Evolutionary conservation across 1,140 invertebrate genomes (phyloP).

Genomic region (Sitobion miscanthi): DNA sequence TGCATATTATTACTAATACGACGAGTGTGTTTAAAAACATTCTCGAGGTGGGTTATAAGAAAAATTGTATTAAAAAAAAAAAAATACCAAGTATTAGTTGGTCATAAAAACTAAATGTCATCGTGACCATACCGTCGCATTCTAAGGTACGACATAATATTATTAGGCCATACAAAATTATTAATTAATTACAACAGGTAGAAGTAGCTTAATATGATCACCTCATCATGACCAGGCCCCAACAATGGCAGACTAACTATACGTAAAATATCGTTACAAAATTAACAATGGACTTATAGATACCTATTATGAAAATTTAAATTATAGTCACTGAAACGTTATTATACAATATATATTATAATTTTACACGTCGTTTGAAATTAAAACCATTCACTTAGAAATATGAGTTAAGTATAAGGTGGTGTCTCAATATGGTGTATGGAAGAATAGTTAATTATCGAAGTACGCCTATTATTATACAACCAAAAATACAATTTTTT

Average conservation of each 20-base stretch:
- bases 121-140: not conserved
- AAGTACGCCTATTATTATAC: not conserved
- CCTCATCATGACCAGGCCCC: too few relatives aligned
- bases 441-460: not conserved
- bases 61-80: not conserved
- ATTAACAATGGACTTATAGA: not conserved
- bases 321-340: not conserved
- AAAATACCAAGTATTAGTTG: not conserved
- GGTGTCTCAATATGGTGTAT: not conserved
- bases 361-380: not conserved
- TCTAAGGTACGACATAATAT: not conserved
- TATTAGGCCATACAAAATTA: not conserved
- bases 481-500: not conserved
- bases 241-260: not conserved
- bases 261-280: not conserved
- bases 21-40: not conserved
- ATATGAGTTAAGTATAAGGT: not conserved
- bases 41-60: not conserved
- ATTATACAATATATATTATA: not conserved
- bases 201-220: not conserved
- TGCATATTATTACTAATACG: not conserved
- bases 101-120: not conserved
- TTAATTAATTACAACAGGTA: not conserved
- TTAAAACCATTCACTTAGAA: not conserved
- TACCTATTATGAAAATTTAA: not conserved